Percentiles rank a stretch among this genome's conserved stretches.
Conservation (phyloP, 2,113 vertebrate species). For the Orthonyx spaldingii region DNA sequence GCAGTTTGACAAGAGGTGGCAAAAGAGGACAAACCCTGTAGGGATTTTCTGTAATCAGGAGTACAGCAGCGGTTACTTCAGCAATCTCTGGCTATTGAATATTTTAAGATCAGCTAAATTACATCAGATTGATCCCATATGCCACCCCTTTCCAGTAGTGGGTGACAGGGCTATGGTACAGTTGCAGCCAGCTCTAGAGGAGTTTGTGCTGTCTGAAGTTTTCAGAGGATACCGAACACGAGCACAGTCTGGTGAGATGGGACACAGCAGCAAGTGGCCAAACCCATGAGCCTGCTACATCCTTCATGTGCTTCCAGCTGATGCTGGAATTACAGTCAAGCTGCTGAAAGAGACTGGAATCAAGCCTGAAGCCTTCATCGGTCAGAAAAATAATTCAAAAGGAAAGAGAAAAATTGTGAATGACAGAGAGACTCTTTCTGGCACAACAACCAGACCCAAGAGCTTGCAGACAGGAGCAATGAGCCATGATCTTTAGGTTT, state of each 20-base stretch:
- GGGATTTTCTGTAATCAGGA: not conserved
- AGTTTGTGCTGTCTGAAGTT: not conserved
- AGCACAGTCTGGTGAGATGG: not conserved
- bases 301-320: not conserved
- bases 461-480: not conserved
- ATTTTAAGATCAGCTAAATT: not conserved
- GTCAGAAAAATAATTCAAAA: conserved; percentile 1
- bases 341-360: not conserved
- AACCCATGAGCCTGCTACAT: not conserved
- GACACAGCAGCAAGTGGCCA: not conserved
- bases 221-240: not conserved
- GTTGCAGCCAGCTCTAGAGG: not conserved
- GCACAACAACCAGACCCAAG: not conserved
- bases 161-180: not conserved
- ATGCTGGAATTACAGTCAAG: not conserved
- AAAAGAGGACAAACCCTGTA: not conserved
- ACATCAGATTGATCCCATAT: not conserved
- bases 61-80: not conserved
- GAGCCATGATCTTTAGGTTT: not conserved
- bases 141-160: not conserved
- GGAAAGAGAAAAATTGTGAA: conserved; percentile 1
- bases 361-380: not conserved
- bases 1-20: not conserved
- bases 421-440: not conserved
- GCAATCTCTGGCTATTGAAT: not conserved